Conservation (phyloP, 2,797 vertebrate genomes). For the Pseudochromis fuscus region DNA sequence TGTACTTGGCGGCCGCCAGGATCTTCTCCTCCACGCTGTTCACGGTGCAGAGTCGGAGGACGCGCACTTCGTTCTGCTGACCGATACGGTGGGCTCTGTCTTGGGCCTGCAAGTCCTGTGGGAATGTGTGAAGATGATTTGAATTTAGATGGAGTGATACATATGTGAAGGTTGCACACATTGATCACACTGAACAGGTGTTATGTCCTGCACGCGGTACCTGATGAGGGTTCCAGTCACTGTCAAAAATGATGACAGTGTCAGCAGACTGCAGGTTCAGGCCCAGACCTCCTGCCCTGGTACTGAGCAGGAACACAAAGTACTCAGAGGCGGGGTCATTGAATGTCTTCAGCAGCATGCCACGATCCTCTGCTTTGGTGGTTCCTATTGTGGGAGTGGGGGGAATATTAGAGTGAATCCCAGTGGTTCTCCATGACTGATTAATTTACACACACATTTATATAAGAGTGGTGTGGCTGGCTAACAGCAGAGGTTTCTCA, state of each 20-base stretch:
- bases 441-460: not conserved
- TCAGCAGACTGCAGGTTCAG: conserved; percentile 97
- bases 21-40: conserved; percentile 99
- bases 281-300: conserved; percentile 94
- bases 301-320: conserved; percentile 97
- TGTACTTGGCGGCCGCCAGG: conserved; percentile 96
- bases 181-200: not conserved
- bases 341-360: conserved; percentile 95
- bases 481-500: conserved; percentile 71
- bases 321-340: conserved; percentile 93
- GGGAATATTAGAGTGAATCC: not conserved
- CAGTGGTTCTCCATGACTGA: not conserved
- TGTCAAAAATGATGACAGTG: conserved; percentile 97
- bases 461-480: not conserved
- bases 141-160: no score
- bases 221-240: conserved; percentile 99
- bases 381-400: conserved; percentile 90
- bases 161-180: no score
- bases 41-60: conserved; percentile 96
- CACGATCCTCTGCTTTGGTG: conserved; percentile 97
- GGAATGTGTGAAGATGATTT: accelerated
- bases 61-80: conserved; percentile 96
- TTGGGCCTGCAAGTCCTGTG: conserved; percentile 95
- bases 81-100: conserved; percentile 97
- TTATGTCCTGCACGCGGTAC: conserved; percentile 64